Conservation (phyloP, 1,140 invertebrate species). For the Solenopsis invicta region DNA sequence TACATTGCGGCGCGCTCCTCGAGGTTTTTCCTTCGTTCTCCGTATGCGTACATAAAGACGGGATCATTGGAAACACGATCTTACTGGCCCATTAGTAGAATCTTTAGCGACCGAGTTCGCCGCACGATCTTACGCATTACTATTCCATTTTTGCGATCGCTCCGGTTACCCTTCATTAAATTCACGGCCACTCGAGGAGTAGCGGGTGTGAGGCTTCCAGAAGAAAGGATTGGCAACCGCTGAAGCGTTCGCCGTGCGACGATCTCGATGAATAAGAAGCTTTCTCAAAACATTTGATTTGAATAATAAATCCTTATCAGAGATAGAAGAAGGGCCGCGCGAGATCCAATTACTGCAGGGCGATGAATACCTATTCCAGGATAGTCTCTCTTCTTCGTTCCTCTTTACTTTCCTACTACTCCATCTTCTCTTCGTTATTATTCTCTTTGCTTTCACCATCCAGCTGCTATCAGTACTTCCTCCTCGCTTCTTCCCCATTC, state of each 20-base stretch:
- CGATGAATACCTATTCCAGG: slow-evolving; percentile 81
- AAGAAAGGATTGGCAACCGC: slow-evolving; percentile 72
- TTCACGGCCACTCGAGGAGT: slow-evolving; percentile 33
- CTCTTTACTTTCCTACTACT: slow-evolving; percentile 44
- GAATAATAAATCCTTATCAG: slow-evolving; percentile 83
- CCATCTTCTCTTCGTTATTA: slow-evolving; percentile 64
- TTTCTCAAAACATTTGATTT: slow-evolving; percentile 82
- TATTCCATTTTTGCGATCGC: slow-evolving; percentile 66
- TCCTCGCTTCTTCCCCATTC: slow-evolving; percentile 34
- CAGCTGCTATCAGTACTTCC: slow-evolving; percentile 37
- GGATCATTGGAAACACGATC: background rate
- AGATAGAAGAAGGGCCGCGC: slow-evolving; percentile 69
- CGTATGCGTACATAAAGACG: background rate
- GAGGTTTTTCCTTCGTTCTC: background rate
- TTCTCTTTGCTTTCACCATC: slow-evolving; percentile 58
- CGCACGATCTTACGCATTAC: slow-evolving; percentile 36
- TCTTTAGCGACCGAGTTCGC: slow-evolving; percentile 18
- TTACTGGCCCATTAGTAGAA: slow-evolving; percentile 26
- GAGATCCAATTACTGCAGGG: slow-evolving; percentile 82
- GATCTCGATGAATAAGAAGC: slow-evolving; percentile 66
- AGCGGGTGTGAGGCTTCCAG: background rate
- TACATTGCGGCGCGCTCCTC: slow-evolving; percentile 10
- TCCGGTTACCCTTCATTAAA: slow-evolving; percentile 66
- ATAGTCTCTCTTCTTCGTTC: slow-evolving; percentile 54
- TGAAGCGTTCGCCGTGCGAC: slow-evolving; percentile 49